Percentiles rank a stretch among this genome's conserved stretches.
phyloP scores from a whole-genome alignment of 2,113 vertebrate genomes.

The Arizona elegans region DNA sequence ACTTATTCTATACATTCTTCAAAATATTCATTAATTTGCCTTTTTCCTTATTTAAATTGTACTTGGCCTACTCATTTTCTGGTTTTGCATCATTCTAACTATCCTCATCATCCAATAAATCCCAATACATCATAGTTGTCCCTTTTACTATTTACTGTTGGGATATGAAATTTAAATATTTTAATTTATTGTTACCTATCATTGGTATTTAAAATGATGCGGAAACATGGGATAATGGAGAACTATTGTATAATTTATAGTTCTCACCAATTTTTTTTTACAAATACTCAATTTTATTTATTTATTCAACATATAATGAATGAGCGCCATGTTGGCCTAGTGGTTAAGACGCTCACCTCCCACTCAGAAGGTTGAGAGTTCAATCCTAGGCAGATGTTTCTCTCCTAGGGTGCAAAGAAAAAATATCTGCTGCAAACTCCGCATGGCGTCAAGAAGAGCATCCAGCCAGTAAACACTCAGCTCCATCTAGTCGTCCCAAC shows the following conservation, averaged over 20 bases:
- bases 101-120: background rate
- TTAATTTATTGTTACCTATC: background rate
- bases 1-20: background rate
- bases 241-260: background rate
- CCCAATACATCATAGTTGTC: background rate
- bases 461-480: no score
- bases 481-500: no score
- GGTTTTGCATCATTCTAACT: background rate
- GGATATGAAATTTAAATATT: background rate
- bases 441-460: no score
- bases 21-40: background rate
- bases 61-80: background rate
- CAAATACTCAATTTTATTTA: background rate
- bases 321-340: no score
- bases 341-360: no score
- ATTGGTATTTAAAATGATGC: background rate
- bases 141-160: background rate
- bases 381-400: no score
- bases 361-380: no score
- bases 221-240: background rate
- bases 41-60: background rate
- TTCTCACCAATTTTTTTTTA: background rate
- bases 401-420: no score
- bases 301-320: background rate
- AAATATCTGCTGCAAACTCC: no score